Percentiles rank a stretch among this genome's conserved stretches.
Conservation (phyloP, 2,113 vertebrate species). For the Crotalus horridus region DNA sequence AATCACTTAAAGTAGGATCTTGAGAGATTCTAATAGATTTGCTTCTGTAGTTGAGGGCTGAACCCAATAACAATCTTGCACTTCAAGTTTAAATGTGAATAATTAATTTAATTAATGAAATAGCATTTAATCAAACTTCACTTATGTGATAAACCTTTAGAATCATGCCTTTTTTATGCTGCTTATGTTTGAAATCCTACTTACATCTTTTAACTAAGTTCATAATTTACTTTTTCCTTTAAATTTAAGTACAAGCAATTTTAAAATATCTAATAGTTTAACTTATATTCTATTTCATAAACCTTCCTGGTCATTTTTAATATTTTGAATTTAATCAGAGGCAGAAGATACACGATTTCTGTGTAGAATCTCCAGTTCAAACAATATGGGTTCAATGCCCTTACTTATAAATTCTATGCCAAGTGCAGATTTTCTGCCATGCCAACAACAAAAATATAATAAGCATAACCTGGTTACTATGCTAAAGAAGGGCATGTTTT, state of each 20-base stretch:
- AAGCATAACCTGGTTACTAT: not conserved
- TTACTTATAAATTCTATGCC: not conserved
- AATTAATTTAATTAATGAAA: slow-evolving; percentile 52
- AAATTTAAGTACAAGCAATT: not conserved
- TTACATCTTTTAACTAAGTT: slow-evolving; percentile 26
- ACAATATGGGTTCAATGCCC: not conserved
- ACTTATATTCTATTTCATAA: not conserved
- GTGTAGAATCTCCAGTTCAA: not conserved
- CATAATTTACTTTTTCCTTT: slow-evolving; percentile 19
- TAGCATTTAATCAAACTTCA: slow-evolving; percentile 51
- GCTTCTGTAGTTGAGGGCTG: slow-evolving; percentile 37
- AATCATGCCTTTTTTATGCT: slow-evolving; percentile 40
- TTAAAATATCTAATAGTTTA: not conserved
- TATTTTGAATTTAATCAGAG: not conserved
- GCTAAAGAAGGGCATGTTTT: not conserved
- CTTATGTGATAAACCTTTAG: slow-evolving; percentile 40
- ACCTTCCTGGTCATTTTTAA: not conserved
- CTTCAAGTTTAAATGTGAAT: slow-evolving; percentile 34
- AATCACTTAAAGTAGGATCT: slow-evolving; percentile 22
- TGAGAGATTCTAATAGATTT: slow-evolving; percentile 5
- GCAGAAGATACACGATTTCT: not conserved
- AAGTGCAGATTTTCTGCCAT: not conserved
- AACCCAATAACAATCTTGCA: slow-evolving; percentile 36
- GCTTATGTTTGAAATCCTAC: slow-evolving; percentile 36
- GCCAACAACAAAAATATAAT: not conserved